Conservation (phyloP, 1,140 invertebrate species). For the Palaemon carinicauda region DNA sequence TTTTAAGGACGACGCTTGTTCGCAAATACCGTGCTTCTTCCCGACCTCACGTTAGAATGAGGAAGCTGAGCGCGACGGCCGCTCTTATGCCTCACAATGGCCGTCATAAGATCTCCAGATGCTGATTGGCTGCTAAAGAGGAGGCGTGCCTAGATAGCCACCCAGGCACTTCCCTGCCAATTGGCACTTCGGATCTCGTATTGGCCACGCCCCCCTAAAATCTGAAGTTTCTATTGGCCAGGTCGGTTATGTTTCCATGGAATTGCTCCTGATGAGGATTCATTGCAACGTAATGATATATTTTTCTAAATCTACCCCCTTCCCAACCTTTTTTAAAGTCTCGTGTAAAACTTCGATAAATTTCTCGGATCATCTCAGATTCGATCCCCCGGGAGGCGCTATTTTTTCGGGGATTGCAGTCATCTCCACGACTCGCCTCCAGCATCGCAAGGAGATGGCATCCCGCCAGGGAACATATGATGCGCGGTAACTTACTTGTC, state of each 20-base stretch:
- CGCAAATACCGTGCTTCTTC: neutral
- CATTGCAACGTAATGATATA: conserved; percentile 52
- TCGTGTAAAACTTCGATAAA: conserved; percentile 15
- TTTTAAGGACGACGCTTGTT: neutral
- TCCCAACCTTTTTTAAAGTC: conserved; percentile 32
- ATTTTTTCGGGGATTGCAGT: neutral
- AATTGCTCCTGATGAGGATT: conserved; percentile 53
- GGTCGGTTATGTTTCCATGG: conserved; percentile 35
- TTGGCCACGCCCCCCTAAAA: neutral
- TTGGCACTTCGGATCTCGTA: neutral
- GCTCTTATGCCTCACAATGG: neutral
- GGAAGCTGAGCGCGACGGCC: neutral
- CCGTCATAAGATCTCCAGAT: neutral
- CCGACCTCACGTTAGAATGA: neutral
- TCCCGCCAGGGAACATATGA: neutral
- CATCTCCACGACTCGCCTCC: neutral
- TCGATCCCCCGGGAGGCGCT: neutral
- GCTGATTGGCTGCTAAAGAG: conserved; percentile 13
- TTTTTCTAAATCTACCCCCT: conserved; percentile 15
- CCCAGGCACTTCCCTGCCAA: neutral
- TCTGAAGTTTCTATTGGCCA: conserved; percentile 25
- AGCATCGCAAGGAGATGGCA: neutral
- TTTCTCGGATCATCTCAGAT: neutral
- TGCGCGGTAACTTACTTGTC: conserved; percentile 35
- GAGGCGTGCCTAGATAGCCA: conserved; percentile 5